These are phyloP conservation scores for Mayetiola destructor DNA, from an alignment of 2,888 invertebrate genomes.

Conservation along the genomic window DNA sequence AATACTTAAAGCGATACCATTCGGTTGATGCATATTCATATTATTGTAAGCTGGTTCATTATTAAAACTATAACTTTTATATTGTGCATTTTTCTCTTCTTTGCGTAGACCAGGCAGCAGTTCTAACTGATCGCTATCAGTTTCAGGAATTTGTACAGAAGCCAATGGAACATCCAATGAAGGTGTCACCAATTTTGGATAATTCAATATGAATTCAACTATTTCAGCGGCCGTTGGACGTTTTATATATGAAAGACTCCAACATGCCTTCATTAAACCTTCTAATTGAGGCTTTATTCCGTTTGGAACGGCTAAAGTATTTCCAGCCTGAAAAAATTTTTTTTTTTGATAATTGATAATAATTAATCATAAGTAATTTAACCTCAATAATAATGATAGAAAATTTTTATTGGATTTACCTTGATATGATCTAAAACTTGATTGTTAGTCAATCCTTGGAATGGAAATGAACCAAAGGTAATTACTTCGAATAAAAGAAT, in stretches of 20 bases:
- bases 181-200: conserved; percentile 60
- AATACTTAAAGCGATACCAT: conserved; percentile 14
- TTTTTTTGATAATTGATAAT: too few species aligned
- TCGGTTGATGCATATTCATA: conserved; percentile 16
- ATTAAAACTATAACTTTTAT: neutral
- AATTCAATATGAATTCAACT: conserved; percentile 63
- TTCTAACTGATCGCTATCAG: conserved; percentile 29
- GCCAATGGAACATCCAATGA: conserved; percentile 62
- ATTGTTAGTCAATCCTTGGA: conserved; percentile 71
- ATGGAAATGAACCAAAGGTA: conserved; percentile 83
- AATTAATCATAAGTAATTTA: too few species aligned
- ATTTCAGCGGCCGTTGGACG: conserved; percentile 67
- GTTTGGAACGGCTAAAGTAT: conserved; percentile 56
- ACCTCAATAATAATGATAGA: too few species aligned
- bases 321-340: too few species aligned
- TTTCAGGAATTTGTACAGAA: conserved; percentile 57
- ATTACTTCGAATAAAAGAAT: conserved; percentile 77
- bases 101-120: conserved; percentile 24
- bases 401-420: too few species aligned
- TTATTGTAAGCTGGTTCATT: conserved; percentile 16
- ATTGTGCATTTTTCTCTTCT: neutral
- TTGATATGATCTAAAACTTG: conserved; percentile 72
- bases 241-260: conserved; percentile 52
- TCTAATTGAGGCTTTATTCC: conserved; percentile 66
- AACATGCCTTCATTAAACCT: conserved; percentile 68